A percentile compares a stretch with the other conserved stretches of the same genome.
Conservation (phyloP, 2,113 vertebrate species). For the Gymnarchus niloticus region DNA sequence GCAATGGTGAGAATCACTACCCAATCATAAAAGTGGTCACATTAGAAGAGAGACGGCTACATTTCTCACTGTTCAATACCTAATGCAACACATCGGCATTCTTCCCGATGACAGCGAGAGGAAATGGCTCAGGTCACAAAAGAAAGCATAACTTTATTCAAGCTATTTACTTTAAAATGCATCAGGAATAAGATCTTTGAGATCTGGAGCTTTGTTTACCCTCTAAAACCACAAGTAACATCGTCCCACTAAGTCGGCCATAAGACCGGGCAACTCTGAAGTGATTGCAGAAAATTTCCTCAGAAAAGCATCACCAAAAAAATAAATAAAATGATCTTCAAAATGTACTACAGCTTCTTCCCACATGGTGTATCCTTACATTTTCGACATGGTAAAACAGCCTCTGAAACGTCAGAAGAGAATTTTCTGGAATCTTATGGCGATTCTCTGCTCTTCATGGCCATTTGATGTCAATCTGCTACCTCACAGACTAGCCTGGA, state of each 20-base stretch:
- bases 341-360: not conserved
- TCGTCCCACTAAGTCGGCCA: not conserved
- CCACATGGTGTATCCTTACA: not conserved
- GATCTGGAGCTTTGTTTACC: not conserved
- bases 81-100: not conserved
- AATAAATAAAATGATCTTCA: not conserved
- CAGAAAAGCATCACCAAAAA: not conserved
- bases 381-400: not conserved
- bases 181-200: not conserved
- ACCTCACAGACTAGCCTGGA: not conserved
- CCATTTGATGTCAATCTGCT: not conserved
- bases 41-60: not conserved
- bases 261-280: not conserved
- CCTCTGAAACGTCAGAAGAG: not conserved
- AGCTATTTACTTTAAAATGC: not conserved
- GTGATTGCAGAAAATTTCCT: not conserved
- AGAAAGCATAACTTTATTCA: not conserved
- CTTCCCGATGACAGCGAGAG: not conserved
- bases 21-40: not conserved
- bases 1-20: conserved; percentile 9
- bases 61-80: not conserved
- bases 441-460: not conserved
- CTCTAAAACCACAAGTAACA: not conserved
- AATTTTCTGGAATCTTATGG: not conserved
- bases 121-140: not conserved